Conservation (phyloP, 2,797 vertebrate genomes). For the Varecia variegata region DNA sequence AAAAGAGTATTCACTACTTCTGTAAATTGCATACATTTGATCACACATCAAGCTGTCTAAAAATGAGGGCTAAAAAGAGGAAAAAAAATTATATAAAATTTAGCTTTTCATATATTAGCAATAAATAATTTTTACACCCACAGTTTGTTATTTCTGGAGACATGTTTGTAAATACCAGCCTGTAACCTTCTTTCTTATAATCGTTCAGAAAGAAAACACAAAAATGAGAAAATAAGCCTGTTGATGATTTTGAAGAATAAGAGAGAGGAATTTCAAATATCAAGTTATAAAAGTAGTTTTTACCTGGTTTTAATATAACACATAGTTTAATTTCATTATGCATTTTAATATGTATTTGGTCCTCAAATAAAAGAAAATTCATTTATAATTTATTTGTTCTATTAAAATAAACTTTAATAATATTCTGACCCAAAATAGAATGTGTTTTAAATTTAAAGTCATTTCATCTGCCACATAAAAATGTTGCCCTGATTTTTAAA, state of each 20-base stretch:
- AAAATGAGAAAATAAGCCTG: conserved; percentile 38
- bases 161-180: background rate
- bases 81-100: conserved; percentile 32
- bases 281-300: conserved; percentile 26
- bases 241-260: conserved; percentile 39
- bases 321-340: conserved; percentile 13
- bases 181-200: background rate
- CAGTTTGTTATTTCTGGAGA: conserved; percentile 37
- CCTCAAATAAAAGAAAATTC: background rate
- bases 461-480: background rate
- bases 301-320: background rate
- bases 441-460: conserved; percentile 17
- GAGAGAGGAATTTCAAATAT: conserved; percentile 8
- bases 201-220: conserved; percentile 39
- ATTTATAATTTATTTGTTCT: background rate
- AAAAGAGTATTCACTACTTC: background rate
- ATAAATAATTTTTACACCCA: background rate
- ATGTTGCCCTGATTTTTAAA: background rate
- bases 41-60: background rate
- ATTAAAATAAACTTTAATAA: conserved; percentile 11
- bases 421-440: background rate
- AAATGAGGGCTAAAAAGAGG: conserved; percentile 34
- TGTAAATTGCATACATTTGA: background rate
- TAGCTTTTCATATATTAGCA: conserved; percentile 51
- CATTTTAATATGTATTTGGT: conserved; percentile 10